phyloP scores from a whole-genome alignment of 2,888 invertebrate genomes.

The Smittia sp. region DNA sequence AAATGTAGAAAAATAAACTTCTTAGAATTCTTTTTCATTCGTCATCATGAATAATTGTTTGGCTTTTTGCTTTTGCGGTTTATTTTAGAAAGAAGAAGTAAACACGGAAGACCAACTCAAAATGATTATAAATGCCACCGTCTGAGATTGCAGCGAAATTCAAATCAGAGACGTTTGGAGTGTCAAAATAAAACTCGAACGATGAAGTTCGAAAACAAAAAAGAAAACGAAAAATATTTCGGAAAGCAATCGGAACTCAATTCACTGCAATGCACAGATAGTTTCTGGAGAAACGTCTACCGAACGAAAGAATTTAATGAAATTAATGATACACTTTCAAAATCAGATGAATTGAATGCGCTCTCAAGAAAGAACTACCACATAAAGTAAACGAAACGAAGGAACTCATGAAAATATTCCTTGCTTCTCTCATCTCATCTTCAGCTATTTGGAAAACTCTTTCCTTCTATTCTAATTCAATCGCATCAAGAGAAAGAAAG shows the following conservation, averaged over 20 bases:
- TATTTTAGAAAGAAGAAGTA: background rate
- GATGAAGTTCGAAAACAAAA: too few relatives aligned
- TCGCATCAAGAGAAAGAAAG: conserved; percentile 12
- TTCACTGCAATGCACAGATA: background rate
- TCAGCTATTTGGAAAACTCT: conserved; percentile 11
- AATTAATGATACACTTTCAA: conserved; percentile 1
- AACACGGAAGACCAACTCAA: background rate
- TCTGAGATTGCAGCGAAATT: conserved; percentile 17
- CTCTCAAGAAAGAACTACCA: conserved; percentile 5
- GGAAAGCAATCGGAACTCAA: conserved; percentile 9
- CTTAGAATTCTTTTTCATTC: conserved; percentile 29
- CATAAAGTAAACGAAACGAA: background rate
- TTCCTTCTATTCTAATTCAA: conserved; percentile 13
- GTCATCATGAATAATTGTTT: conserved; percentile 26
- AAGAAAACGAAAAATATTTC: background rate
- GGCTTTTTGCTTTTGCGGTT: background rate
- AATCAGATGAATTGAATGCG: conserved; percentile 13
- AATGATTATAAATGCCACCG: background rate
- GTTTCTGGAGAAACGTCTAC: background rate
- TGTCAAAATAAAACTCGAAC: too few relatives aligned
- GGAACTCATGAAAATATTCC: conserved; percentile 1
- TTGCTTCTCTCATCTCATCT: background rate
- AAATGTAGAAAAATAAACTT: conserved; percentile 49
- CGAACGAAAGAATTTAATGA: background rate
- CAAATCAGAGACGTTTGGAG: background rate